Conservation (phyloP, 2,113 vertebrate species). For the Blennius ocellaris region DNA sequence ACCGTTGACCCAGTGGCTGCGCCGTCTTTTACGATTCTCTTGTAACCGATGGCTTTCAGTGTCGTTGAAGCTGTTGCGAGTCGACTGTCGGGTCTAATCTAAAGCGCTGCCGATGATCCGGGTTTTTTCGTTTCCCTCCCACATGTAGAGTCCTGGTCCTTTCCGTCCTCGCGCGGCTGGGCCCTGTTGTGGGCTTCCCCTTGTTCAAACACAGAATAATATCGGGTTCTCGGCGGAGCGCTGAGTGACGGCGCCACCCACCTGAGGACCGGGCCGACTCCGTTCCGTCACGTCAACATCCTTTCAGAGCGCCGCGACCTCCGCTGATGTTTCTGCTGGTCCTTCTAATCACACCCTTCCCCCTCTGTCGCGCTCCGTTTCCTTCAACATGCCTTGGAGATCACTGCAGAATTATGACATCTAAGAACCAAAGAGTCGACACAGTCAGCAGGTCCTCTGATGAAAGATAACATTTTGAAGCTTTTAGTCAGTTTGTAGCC, state of each 20-base stretch:
- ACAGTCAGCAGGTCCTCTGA: background rate
- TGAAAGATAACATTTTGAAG: too few relatives aligned
- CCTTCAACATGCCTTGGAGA: background rate
- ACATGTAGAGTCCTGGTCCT: conserved; percentile 6
- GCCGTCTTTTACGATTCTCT: too few relatives aligned
- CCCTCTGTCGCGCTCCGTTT: background rate
- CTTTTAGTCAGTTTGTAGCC: too few relatives aligned
- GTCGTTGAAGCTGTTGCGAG: background rate
- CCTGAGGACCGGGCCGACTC: background rate
- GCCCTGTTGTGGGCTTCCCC: background rate
- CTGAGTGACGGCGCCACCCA: conserved; percentile 21
- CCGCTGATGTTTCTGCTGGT: background rate
- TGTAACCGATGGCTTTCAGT: too few relatives aligned
- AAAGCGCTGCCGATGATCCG: background rate
- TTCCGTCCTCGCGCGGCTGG: background rate
- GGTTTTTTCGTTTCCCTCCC: background rate
- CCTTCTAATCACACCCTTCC: background rate
- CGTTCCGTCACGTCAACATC: conserved; percentile 9
- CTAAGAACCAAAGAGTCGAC: background rate
- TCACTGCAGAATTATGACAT: background rate
- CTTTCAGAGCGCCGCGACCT: background rate
- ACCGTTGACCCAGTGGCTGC: too few relatives aligned
- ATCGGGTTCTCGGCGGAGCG: conserved; percentile 1
- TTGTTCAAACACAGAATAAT: background rate
- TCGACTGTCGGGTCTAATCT: background rate